Base-by-base conservation (phyloP, 2,113 vertebrate genomes). In the Noturus placidus region DNA sequence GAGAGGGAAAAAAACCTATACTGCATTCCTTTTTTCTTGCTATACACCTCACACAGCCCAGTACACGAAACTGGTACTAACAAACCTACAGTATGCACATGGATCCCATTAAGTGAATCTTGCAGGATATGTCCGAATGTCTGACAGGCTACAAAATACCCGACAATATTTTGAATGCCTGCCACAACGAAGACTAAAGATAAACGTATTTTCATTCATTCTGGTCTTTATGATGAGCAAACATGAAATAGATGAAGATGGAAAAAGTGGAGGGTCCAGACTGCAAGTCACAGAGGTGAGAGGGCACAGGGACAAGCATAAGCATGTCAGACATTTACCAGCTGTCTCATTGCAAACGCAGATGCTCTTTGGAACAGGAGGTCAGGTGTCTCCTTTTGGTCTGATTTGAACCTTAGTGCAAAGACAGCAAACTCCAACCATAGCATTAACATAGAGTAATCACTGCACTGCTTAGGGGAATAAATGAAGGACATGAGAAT, bases 261-360 rank as follows among this genome's bases (percentile, higher is more conserved):
- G 0, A 17, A 56, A 59, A 57, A 79, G 56, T n/a, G 33, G 46
- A 88, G 13, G 17, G 61, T 52, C 42, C 42, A 33, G 56, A 15
- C 79, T 59, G 27, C 50, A 61, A 86, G 50, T 89, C 77, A 52
- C 86, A 88, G 87, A 91, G 90, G 81, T 90, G 87, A 85, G 57
- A 38, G 57, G 86, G 74, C 83, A 42, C 69, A 89, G 90, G 91
- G 91, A 82, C 89, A 89, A 87, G 90, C 87, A 54, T 17, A 76
- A 86, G 82, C 91, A 92, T 92, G 91, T 90, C 78, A 85, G 87
- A 83, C 14, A 87, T 92, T 85, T 90, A 88, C 78, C 91, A 92
- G 92, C 87, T 91, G 93, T 91, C 88, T 65, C 80, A 57, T 84
- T 35, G 84, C 74, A 84, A 72, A 52, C 76, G 54, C 63, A 84